Base-by-base conservation (phyloP, 2,797 vertebrate genomes). In the Danio tinwini region DNA sequence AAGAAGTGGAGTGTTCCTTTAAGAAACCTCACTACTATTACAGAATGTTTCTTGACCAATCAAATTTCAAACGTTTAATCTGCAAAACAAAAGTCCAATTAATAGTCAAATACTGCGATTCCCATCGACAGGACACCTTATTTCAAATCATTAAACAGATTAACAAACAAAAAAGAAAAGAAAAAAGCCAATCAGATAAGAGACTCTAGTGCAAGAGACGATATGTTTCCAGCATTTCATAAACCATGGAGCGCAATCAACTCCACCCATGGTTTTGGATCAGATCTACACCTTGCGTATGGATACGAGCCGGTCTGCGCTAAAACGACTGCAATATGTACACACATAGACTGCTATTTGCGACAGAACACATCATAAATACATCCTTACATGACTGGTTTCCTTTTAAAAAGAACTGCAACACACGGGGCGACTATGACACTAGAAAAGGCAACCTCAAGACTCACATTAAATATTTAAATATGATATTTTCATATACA, bases 401-500 rank as follows among this genome's bases (percentile, higher is more conserved):
- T 78, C 77, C 52, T 80, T 62, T 82, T 81, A 83, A 75, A 29
- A 87, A 71, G 65, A 85, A 82, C 62, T 83, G 71, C 85, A 85
- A 89, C 85, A 90, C 82, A 87, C 84, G 81, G 29, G 37, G 84
- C 72, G 82, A 88, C 89, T 88, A 84, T 69, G 69, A 86, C 63
- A 76, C 82, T 84, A 87, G 80, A 83, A 84, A 82, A 82, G 72
- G 59, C 81, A 80, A 86, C 81, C 76, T 77, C 78, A 83, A 79
- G 74, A 88, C 76, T 81, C 76, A 81, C 77, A 78, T 84, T 86
- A 87, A 86, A 88, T 88, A 89, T 86, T 92, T 90, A 91, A 92
- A 91, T 92, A 93, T 84, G 85, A 88, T 82, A 86, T 88, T 88
- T 83, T 86, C 85, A 92, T 88, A 89, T 86, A 92, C 86, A 92